These are phyloP conservation scores for Dendrocincla fuliginosa DNA, from an alignment of 2,797 vertebrate genomes.

Conservation along the genomic window DNA sequence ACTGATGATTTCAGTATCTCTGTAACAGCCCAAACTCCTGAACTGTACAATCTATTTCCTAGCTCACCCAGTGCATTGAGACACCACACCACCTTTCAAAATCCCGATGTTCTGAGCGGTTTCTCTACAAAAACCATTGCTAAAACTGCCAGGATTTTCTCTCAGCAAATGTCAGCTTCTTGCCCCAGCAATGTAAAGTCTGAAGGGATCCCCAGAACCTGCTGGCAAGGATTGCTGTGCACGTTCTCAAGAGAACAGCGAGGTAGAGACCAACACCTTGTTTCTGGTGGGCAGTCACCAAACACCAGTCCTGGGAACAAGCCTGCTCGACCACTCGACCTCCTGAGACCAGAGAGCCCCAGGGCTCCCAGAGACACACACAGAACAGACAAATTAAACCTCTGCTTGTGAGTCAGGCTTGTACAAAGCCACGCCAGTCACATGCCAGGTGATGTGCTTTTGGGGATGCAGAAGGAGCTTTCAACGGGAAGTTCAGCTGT, in stretches of 20 bases:
- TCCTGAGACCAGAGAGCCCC: neutral
- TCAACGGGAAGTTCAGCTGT: neutral
- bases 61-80: neutral
- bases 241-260: conserved; percentile 41
- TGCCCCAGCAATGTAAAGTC: neutral
- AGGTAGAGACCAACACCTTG: neutral
- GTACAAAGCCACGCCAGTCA: neutral
- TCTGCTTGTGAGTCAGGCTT: neutral
- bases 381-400: neutral
- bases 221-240: neutral
- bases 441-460: neutral
- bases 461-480: neutral
- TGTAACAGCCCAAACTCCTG: neutral
- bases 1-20: neutral
- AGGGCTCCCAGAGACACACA: neutral
- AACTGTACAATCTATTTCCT: neutral
- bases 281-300: neutral
- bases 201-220: neutral
- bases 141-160: neutral
- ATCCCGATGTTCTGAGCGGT: conserved; percentile 6
- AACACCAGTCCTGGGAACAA: neutral
- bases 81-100: conserved; percentile 12
- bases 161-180: neutral
- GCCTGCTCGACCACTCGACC: neutral
- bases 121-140: neutral